Evolutionary conservation across 64 coral and sea anemone genomes (phyloP).

Genomic region (Exaiptasia diaphana): DNA sequence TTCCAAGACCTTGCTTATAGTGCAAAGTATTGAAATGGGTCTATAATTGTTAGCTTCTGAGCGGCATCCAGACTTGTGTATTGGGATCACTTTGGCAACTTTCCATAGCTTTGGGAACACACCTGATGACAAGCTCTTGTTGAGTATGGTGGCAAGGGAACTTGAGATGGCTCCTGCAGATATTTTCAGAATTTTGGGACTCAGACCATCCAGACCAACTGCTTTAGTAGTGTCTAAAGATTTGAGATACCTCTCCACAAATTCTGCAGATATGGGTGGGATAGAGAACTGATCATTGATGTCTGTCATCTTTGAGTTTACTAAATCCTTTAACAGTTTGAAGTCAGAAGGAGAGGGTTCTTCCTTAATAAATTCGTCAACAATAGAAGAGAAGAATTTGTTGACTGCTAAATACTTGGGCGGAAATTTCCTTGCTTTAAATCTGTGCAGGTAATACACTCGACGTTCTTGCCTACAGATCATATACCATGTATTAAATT

Average conservation of each 20-base stretch:
- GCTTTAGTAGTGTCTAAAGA: conserved; percentile 10
- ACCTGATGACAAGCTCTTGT: conserved; percentile 24
- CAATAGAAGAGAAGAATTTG: neutral
- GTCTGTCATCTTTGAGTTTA: neutral
- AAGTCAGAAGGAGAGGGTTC: neutral
- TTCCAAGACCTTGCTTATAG: conserved; percentile 4
- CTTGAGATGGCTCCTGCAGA: neutral
- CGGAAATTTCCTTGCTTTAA: conserved; percentile 29
- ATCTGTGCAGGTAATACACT: conserved; percentile 38
- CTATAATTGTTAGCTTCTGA: conserved; percentile 29
- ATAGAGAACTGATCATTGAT: neutral
- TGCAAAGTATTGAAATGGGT: conserved; percentile 26
- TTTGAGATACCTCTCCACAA: neutral
- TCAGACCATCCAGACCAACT: conserved; percentile 28
- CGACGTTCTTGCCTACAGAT: conserved; percentile 21
- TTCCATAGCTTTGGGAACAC: conserved; percentile 23
- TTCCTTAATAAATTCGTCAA: neutral
- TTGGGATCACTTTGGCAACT: conserved; percentile 11
- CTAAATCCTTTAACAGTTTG: neutral
- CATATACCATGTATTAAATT: neutral
- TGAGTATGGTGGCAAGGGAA: conserved; percentile 18
- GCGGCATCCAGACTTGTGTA: neutral
- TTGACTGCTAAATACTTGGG: neutral
- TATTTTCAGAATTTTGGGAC: conserved; percentile 10
- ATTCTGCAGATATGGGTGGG: neutral